phyloP scores from a whole-genome alignment of 2,113 vertebrate species.

The Limanda limanda region DNA sequence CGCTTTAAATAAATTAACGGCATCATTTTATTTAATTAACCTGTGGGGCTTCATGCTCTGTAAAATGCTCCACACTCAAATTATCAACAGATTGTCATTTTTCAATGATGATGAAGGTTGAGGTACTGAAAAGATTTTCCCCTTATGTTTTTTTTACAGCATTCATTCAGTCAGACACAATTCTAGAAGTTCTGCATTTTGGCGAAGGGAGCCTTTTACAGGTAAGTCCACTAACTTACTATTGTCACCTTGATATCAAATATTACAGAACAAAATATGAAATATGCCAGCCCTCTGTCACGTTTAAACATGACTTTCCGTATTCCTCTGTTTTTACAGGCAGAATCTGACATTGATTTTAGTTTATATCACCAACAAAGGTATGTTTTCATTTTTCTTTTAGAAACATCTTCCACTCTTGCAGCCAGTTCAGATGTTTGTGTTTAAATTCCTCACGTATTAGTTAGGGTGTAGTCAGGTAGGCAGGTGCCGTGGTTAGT shows the following conservation, averaged over 20 bases:
- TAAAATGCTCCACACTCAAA: background rate
- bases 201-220: conserved; percentile 95
- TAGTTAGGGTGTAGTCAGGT: background rate
- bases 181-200: conserved; percentile 97
- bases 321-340: conserved; percentile 64
- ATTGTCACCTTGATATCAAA: background rate
- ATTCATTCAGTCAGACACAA: conserved; percentile 97
- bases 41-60: background rate
- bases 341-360: conserved; percentile 83
- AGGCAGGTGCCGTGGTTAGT: background rate
- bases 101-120: background rate
- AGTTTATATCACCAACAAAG: conserved; percentile 86
- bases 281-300: background rate
- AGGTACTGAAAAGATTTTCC: conserved; percentile 30
- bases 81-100: background rate
- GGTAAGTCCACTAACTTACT: conserved; percentile 77
- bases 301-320: background rate
- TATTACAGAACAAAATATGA: background rate
- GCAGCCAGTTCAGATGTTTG: background rate
- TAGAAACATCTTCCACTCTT: background rate
- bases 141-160: conserved; percentile 79
- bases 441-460: background rate
- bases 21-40: background rate
- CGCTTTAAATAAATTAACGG: background rate
- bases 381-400: conserved; percentile 59